These are phyloP conservation scores for Berghia stephanieae DNA, from an alignment of 1,140 invertebrate species.

Conservation along the genomic window DNA sequence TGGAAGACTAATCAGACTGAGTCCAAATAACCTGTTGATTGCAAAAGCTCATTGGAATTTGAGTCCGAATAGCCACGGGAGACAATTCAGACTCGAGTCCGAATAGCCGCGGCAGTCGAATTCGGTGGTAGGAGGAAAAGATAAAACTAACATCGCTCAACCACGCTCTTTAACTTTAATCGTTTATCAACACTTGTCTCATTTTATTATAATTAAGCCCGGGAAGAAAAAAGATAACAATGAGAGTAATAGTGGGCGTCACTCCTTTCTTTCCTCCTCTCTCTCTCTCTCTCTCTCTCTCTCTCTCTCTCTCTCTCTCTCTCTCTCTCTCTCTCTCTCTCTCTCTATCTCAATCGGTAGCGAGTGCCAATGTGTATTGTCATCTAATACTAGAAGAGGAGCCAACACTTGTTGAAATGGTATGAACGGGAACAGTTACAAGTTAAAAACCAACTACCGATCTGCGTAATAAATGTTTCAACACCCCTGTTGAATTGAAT, in stretches of 20 bases:
- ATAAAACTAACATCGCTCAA: too few species aligned
- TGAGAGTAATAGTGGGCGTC: background rate
- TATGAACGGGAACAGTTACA: background rate
- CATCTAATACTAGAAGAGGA: background rate
- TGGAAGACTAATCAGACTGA: too few species aligned
- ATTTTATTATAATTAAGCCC: background rate
- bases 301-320: slow-evolving; percentile 8
- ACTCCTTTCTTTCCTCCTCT: background rate
- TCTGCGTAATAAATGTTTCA: too few species aligned
- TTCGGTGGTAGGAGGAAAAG: too few species aligned
- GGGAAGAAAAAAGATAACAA: background rate
- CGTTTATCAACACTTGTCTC: slow-evolving; percentile 11
- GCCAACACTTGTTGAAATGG: background rate
- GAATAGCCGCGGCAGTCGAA: slow-evolving; percentile 10
- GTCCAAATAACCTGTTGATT: too few species aligned
- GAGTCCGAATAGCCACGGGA: too few species aligned
- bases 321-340: background rate
- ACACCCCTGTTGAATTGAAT: too few species aligned
- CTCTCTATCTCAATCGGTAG: background rate
- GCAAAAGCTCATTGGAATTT: too few species aligned
- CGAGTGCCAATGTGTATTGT: background rate
- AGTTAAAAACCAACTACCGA: background rate
- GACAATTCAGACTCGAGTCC: too few species aligned
- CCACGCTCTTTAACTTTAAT: too few species aligned
- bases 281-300: slow-evolving; percentile 9